Evolutionary conservation across 1,140 invertebrate species (phyloP).

Genomic region (Kradibia gibbosae): DNA sequence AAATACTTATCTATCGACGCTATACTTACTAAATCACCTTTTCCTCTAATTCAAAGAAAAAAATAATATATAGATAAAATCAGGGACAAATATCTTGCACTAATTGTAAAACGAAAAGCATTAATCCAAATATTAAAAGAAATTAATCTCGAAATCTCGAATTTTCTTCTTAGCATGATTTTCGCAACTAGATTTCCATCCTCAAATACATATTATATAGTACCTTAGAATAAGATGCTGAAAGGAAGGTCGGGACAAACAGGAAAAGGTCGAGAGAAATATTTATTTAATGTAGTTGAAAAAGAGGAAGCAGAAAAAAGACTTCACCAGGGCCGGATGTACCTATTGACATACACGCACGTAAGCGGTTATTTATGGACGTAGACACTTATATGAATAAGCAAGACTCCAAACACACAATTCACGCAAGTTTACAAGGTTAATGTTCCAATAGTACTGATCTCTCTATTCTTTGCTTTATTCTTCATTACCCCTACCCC

Average conservation of each 20-base stretch:
- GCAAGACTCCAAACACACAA: neutral
- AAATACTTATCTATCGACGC: constrained; percentile 39
- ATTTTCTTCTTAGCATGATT: neutral
- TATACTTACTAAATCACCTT: constrained; percentile 46
- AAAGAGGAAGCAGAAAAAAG: constrained; percentile 23
- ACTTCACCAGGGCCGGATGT: constrained; percentile 8
- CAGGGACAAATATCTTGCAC: constrained; percentile 24
- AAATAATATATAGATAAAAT: constrained; percentile 26
- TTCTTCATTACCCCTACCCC: too few relatives aligned
- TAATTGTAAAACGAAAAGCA: constrained; percentile 23
- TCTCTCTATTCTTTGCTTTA: constrained; percentile 56
- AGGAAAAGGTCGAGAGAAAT: constrained; percentile 51
- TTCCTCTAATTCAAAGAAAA: neutral
- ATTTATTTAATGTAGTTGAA: constrained; percentile 58
- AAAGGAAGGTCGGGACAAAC: constrained; percentile 51
- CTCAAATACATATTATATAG: neutral
- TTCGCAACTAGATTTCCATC: neutral
- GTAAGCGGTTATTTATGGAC: neutral
- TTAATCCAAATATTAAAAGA: constrained; percentile 24
- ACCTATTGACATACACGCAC: neutral
- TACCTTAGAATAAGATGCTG: neutral
- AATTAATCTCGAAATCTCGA: neutral
- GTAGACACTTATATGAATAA: neutral
- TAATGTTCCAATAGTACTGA: constrained; percentile 66
- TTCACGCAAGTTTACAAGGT: constrained; percentile 69